Evolutionary conservation across 2,888 invertebrate species (phyloP).

Genomic region (Hoplodrina blanda): DNA sequence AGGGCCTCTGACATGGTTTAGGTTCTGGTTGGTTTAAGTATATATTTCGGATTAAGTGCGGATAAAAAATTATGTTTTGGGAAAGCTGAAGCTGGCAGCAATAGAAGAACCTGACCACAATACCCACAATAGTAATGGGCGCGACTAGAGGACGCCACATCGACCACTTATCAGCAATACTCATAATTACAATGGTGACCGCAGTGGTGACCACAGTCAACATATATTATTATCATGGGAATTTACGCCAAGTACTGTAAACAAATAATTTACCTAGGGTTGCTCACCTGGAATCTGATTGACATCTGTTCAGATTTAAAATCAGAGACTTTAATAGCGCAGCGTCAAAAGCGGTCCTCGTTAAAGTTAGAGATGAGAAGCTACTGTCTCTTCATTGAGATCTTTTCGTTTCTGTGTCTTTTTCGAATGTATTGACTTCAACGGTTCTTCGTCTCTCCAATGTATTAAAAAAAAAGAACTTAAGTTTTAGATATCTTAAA

Average conservation of each 20-base stretch:
- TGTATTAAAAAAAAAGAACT: no score
- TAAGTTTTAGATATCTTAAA: no score
- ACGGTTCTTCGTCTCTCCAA: no score
- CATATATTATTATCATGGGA: conserved; percentile 54
- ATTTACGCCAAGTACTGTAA: conserved; percentile 43
- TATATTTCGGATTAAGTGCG: no score
- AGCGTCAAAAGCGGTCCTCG: no score
- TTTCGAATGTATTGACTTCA: no score
- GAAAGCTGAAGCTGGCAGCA: background rate
- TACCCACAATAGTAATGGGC: conserved; percentile 5
- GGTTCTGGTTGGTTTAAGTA: no score
- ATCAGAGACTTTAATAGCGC: background rate
- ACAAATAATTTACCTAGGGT: conserved; percentile 34
- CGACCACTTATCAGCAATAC: conserved; percentile 3
- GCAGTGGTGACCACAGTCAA: conserved; percentile 24
- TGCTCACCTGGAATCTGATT: conserved; percentile 2
- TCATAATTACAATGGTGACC: conserved; percentile 40
- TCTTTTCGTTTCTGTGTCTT: no score
- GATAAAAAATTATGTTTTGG: background rate
- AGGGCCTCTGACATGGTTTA: no score
- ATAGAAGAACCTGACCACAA: background rate
- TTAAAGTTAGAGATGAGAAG: no score
- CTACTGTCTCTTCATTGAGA: no score
- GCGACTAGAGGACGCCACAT: conserved; percentile 9
- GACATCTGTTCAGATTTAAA: background rate